These are phyloP conservation scores for Anolis carolinensis DNA, from an alignment of 2,113 vertebrate species.

Conservation along the genomic window DNA sequence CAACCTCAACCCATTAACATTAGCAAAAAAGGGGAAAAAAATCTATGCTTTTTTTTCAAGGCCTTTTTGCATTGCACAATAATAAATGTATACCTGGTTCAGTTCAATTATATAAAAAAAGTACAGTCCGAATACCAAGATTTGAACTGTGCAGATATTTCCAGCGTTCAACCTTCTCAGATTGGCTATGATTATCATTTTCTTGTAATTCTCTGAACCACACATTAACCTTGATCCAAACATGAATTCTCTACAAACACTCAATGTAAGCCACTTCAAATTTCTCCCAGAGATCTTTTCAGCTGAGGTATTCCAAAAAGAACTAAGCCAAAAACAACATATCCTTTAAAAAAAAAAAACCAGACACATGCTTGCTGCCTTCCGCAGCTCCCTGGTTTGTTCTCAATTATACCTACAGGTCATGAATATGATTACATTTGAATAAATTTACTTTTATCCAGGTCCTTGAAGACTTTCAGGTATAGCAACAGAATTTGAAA, in stretches of 20 bases:
- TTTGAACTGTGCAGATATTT: conserved; percentile 36
- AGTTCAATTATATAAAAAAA: neutral
- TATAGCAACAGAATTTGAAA: conserved; percentile 21
- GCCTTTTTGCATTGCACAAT: neutral
- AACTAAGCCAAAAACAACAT: neutral
- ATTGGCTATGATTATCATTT: conserved; percentile 10
- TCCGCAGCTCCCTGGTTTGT: neutral
- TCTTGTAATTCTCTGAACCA: conserved; percentile 24
- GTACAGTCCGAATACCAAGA: neutral
- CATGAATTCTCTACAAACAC: conserved; percentile 17
- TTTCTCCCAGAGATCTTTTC: conserved; percentile 8
- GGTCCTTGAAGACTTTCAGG: neutral
- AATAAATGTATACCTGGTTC: neutral
- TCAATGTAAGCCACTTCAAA: neutral
- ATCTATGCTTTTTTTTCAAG: no score
- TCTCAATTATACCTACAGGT: neutral
- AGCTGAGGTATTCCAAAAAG: neutral
- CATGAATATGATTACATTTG: conserved; percentile 26
- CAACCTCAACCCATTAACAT: no score
- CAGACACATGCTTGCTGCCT: neutral
- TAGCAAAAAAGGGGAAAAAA: neutral
- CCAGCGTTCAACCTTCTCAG: conserved; percentile 28
- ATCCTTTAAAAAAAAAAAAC: neutral
- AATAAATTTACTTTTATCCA: conserved; percentile 29
- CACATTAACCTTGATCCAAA: neutral